Percentiles rank a stretch among this genome's conserved stretches.
Evolutionary conservation across 2,888 invertebrate genomes (phyloP).

Genomic region (Antheraea assamensis): DNA sequence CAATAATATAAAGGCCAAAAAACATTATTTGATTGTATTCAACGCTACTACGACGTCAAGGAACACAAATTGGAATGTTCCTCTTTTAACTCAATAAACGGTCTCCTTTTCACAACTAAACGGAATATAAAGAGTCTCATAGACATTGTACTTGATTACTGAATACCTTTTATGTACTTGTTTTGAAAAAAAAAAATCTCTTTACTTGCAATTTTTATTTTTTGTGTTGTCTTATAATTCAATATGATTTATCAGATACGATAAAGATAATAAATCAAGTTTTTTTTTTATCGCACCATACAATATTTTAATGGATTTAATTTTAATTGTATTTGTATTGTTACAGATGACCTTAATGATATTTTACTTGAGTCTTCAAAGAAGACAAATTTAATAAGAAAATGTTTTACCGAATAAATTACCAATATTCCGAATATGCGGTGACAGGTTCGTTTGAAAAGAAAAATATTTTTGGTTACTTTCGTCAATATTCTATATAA

Average conservation of each 20-base stretch:
- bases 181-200: not conserved
- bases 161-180: not conserved
- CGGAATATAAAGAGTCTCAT: constrained; percentile 31
- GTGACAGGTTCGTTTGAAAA: no score
- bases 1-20: constrained; percentile 58
- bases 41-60: constrained; percentile 43
- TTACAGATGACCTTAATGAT: no score
- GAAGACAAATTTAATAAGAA: no score
- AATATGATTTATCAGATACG: not conserved
- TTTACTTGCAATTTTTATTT: not conserved
- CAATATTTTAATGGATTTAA: not conserved
- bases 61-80: constrained; percentile 62
- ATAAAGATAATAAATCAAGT: no score
- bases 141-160: not conserved
- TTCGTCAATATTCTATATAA: no score
- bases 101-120: constrained; percentile 58
- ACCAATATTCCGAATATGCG: not conserved
- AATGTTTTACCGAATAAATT: not conserved
- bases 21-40: constrained; percentile 58
- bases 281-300: not conserved
- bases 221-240: not conserved
- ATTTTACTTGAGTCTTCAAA: no score
- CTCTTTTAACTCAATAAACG: constrained; percentile 51
- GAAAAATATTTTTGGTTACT: no score
- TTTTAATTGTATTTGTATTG: not conserved